Evolutionary conservation across 2,113 vertebrate genomes (phyloP).

Genomic region (Stigmatopora argus): DNA sequence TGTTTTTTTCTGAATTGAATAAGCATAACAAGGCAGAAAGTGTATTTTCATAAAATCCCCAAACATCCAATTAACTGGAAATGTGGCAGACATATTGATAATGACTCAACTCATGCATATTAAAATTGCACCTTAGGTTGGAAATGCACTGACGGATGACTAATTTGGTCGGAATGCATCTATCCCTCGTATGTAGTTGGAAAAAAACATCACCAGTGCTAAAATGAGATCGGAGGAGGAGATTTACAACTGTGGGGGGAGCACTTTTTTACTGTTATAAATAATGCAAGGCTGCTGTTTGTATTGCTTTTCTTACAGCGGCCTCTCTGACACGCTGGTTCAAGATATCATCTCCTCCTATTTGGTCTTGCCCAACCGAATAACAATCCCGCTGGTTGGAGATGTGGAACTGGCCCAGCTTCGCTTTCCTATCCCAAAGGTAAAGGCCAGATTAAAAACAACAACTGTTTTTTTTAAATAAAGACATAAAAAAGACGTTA

Average conservation of each 20-base stretch:
- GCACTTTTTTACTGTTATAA: conserved; percentile 16
- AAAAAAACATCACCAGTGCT: not conserved
- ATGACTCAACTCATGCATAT: not conserved
- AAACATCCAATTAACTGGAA: not conserved
- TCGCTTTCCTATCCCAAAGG: conserved; percentile 94
- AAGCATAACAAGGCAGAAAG: too few relatives aligned
- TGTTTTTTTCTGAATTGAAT: too few relatives aligned
- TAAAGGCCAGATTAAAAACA: conserved; percentile 43
- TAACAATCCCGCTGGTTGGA: conserved; percentile 90
- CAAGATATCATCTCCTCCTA: conserved; percentile 91
- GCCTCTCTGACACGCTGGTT: conserved; percentile 89
- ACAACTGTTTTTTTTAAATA: too few relatives aligned
- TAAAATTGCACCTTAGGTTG: not conserved
- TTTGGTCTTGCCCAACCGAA: conserved; percentile 90
- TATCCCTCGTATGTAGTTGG: not conserved
- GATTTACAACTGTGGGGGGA: conserved; percentile 48
- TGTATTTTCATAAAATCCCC: too few relatives aligned
- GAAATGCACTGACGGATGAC: not conserved
- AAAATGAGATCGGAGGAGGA: conserved; percentile 39
- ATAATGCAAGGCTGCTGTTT: conserved; percentile 46
- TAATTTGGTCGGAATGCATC: not conserved
- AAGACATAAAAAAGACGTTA: too few relatives aligned
- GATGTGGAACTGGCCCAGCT: conserved; percentile 84
- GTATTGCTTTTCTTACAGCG: conserved; percentile 63
- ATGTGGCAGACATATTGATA: not conserved